Evolutionary conservation across 2,797 vertebrate genomes (phyloP).

Genomic region (Zalophus californianus): DNA sequence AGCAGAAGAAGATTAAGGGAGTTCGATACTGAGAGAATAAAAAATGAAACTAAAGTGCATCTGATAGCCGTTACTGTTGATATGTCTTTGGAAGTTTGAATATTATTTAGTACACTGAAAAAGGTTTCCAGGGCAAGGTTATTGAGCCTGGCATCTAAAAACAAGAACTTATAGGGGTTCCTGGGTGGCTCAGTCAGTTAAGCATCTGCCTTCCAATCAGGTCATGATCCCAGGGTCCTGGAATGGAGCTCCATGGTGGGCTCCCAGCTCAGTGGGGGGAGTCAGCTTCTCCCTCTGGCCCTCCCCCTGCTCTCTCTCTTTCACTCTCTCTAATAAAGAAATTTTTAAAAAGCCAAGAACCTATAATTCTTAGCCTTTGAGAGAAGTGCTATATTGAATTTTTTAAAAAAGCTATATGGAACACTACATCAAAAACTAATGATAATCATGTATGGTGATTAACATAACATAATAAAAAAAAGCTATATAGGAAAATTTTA

Average conservation of each 20-base stretch:
- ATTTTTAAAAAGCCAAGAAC: background rate
- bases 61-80: background rate
- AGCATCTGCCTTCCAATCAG: background rate
- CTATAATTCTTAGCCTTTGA: background rate
- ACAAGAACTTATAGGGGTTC: background rate
- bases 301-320: background rate
- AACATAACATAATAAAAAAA: too few species aligned
- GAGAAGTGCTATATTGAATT: background rate
- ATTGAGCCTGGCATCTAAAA: background rate
- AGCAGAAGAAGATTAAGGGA: background rate
- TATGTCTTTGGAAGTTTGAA: background rate
- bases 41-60: background rate
- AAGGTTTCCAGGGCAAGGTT: background rate
- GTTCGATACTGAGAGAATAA: background rate
- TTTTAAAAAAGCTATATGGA: background rate
- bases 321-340: background rate
- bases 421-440: too few species aligned
- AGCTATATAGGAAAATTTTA: background rate
- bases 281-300: background rate
- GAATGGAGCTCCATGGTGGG: background rate
- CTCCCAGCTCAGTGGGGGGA: background rate
- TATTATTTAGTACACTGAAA: background rate
- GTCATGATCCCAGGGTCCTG: background rate
- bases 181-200: background rate
- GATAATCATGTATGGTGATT: too few species aligned